Conservation (phyloP, 2,888 invertebrate genomes). For the Seira musarum region DNA sequence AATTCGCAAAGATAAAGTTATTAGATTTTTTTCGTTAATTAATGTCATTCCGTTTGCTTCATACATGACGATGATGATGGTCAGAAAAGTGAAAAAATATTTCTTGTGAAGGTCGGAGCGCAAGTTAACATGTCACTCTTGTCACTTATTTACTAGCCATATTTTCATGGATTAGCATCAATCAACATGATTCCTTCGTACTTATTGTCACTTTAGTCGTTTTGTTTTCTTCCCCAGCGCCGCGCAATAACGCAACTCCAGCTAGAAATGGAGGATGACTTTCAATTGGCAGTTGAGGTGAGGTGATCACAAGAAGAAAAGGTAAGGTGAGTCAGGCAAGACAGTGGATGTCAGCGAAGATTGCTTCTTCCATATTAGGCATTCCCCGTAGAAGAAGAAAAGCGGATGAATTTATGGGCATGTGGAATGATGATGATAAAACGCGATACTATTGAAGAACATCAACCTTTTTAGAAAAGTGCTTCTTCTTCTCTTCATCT, state of each 20-base stretch:
- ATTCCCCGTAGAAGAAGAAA: constrained; percentile 11
- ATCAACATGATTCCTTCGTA: constrained; percentile 16
- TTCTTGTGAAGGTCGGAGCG: constrained; percentile 20
- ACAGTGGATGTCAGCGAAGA: constrained; percentile 15
- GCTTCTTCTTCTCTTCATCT: too few species aligned
- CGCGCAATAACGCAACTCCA: too few species aligned
- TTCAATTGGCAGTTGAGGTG: background rate
- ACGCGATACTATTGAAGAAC: background rate
- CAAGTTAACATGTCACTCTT: constrained; percentile 8
- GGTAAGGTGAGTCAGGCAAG: constrained; percentile 49
- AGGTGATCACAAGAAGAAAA: constrained; percentile 9
- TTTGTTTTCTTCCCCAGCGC: too few species aligned
- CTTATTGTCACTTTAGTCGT: constrained; percentile 26
- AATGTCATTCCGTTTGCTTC: too few species aligned
- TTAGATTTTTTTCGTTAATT: background rate
- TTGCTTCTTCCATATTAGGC: constrained; percentile 34
- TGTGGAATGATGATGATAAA: constrained; percentile 1
- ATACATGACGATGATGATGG: too few species aligned
- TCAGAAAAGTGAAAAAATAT: background rate
- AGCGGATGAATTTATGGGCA: constrained; percentile 29
- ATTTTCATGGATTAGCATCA: constrained; percentile 36
- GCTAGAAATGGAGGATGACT: background rate
- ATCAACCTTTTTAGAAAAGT: constrained; percentile 17
- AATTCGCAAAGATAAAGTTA: background rate
- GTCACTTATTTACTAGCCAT: constrained; percentile 8